Base-by-base conservation (phyloP, 1,140 invertebrate species). In the Drosophila aff. region DNA sequence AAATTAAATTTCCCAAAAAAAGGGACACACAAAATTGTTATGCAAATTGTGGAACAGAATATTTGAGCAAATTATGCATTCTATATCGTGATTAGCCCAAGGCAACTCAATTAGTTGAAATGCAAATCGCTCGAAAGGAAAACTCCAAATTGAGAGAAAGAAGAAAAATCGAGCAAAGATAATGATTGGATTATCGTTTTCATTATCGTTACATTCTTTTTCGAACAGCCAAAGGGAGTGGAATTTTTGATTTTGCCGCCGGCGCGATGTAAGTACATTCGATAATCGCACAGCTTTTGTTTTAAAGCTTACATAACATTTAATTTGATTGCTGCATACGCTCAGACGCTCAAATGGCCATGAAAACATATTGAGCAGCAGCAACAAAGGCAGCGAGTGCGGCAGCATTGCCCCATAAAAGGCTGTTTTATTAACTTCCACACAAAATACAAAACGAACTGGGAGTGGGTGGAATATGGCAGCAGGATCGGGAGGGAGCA, bases 321-420 rank as follows among this genome's bases (percentile, higher is more conserved):
- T 87, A 87, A 89, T 87, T 89, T 87, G 83, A 87, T 89, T 89
- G 84, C 83, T 78, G 81, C 83, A 87, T 84, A 80, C 84, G 73
- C 71, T 79, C 80, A 79, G 79, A 85, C 83, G 77, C 84, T 79
- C 73, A 81, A 87, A 87, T 84, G 77, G 68, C 85, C 83, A 89
- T 87, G 84, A 87, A 87, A 87, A 89, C 83, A 89, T 87, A 87
- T 87, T 89, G 84, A 89, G 83, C 81, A 75, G 65, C 81, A 73
- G 55, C 52, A 72, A 28, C 69, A 72, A 36, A 43, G 36, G 44
- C 65, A 71, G 10, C 28, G 6, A 23, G 8, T 18, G 26, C 58
- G 11, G 38, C 36, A 28, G 21, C 44, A 40, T 21, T 26, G 18
- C 1, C 31, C 83, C 84, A 87, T 87, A 89, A 87, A 86, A 87